Evolutionary conservation across 1,140 invertebrate species (phyloP).

Genomic region (Rhopalosiphum maidis): DNA sequence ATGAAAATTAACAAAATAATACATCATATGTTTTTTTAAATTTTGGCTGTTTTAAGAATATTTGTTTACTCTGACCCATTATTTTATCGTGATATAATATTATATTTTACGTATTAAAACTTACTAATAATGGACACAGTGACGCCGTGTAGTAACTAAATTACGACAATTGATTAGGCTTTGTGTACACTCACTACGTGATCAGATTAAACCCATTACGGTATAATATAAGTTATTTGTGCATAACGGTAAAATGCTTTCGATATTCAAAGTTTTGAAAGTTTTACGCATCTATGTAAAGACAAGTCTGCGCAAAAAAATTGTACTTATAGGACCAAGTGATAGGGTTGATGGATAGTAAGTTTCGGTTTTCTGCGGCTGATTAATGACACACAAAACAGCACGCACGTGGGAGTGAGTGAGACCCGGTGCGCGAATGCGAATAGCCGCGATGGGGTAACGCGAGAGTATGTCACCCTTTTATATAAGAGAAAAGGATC

Average conservation of each 20-base stretch:
- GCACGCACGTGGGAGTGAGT: conserved; percentile 12
- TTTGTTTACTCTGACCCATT: neutral
- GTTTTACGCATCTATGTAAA: neutral
- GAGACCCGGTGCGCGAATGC: neutral
- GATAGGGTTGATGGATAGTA: neutral
- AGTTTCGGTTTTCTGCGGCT: neutral
- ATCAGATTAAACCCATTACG: neutral
- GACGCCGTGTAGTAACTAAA: neutral
- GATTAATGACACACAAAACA: conserved; percentile 19
- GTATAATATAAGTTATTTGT: neutral
- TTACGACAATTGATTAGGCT: neutral
- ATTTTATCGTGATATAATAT: neutral
- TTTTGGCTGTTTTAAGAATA: neutral
- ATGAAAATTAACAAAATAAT: neutral
- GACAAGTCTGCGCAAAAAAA: neutral
- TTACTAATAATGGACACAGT: no score
- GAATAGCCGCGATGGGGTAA: neutral
- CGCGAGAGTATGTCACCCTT: neutral
- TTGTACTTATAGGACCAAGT: neutral
- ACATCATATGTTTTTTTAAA: neutral
- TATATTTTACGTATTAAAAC: no score
- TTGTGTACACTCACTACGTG: neutral
- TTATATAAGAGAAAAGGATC: neutral
- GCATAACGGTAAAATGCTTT: neutral
- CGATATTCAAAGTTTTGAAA: neutral